Base-by-base conservation (phyloP, 2,113 vertebrate species). In the Clarias macrocephalus region DNA sequence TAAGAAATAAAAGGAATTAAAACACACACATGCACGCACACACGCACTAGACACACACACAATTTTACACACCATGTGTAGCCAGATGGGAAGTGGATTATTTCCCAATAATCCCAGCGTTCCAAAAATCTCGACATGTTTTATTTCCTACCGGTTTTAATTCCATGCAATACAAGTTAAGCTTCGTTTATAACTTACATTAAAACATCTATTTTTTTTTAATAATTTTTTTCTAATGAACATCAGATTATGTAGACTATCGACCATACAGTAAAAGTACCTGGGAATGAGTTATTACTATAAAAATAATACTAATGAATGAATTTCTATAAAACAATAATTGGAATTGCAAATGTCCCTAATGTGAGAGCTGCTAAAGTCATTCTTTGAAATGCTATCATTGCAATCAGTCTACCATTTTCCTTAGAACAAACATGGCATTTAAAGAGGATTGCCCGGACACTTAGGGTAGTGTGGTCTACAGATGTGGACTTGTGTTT, bases 351-450 rank as follows among this genome's bases (percentile, higher is more conserved):
- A 72, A 2, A 19, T 72, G 33, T 30, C 33, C 19, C 70, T 68
- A 30, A 33, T 70, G 66, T 33, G 13, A 30, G 15, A 70, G 16
- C 28, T 70, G 5, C 28, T 70, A 18, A 70, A 18, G 66, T 68
- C 3, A 72, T 37, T 72, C 21, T 75, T 19, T 48, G 9, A 48
- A 75, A 75, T 12, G 19, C 37, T 52, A 75, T 13, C 72, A 25
- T 25, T 52, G 33, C 42, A 76, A 76, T 15, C 42, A n/a, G 42
- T n/a, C 73, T 0, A 48, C 21, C 73, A 54, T 76, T 89, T 89
- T 83, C 83, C 91, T 92, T 84, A 92, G 86, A 91, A 91, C 91
- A 92, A 91, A 88, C 80, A 89, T 56, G 25, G 23, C 21, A 60
- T 93, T 93, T 52, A 37, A 62, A 76, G 23, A 62, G 33, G 19